Evolutionary conservation across 2,888 invertebrate species (phyloP).

Genomic region (Vannuccia rotundouncinata): DNA sequence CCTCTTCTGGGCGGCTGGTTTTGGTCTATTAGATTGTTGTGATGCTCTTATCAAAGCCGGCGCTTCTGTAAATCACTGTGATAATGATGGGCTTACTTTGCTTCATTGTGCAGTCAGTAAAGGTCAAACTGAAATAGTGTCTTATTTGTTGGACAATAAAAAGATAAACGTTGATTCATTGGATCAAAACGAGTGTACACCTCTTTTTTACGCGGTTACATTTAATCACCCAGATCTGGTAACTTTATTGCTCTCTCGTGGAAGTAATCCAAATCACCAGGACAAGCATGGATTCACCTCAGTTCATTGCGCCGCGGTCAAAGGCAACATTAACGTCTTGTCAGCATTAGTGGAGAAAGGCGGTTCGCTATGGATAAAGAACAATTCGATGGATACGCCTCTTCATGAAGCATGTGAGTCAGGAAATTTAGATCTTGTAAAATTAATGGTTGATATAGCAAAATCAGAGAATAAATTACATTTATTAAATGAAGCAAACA

Average conservation of each 20-base stretch:
- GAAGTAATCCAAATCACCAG: constrained; percentile 82
- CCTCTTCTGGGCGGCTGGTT: constrained; percentile 91
- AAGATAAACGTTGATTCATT: constrained; percentile 79
- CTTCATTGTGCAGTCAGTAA: constrained; percentile 92
- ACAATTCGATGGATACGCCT: constrained; percentile 85
- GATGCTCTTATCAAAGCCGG: constrained; percentile 79
- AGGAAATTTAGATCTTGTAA: constrained; percentile 13
- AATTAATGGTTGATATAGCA: neutral
- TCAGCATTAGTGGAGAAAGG: constrained; percentile 69
- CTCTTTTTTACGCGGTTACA: constrained; percentile 90
- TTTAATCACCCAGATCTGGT: constrained; percentile 90
- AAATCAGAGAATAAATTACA: neutral
- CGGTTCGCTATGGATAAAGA: constrained; percentile 82
- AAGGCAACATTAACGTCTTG: constrained; percentile 83
- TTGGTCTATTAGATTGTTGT: constrained; percentile 85
- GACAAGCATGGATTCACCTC: constrained; percentile 84
- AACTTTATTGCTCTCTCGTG: constrained; percentile 74
- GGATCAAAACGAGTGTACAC: constrained; percentile 88
- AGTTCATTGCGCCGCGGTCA: constrained; percentile 87
- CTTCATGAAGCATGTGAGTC: constrained; percentile 73
- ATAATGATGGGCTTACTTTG: constrained; percentile 88
- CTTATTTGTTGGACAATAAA: constrained; percentile 65
- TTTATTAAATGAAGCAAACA: neutral
- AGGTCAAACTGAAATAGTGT: constrained; percentile 84
- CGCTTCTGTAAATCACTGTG: constrained; percentile 71